These are phyloP conservation scores for Poeciliopsis infans DNA, from an alignment of 2,797 vertebrate genomes.

Conservation along the genomic window DNA sequence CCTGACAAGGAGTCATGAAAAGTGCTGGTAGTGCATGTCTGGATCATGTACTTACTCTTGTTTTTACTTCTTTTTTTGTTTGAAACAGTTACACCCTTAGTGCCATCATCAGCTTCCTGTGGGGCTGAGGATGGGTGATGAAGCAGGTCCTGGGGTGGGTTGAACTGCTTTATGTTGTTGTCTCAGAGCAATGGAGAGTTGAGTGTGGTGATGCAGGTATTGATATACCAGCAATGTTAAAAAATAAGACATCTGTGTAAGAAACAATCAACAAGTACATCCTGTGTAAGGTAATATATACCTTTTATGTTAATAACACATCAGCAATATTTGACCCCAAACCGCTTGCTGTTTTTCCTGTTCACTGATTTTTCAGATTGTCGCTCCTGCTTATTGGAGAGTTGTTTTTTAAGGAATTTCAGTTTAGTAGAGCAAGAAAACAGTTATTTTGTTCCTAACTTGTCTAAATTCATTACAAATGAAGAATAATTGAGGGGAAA, in stretches of 20 bases:
- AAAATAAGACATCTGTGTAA: conserved; percentile 2
- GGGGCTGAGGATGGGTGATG: conserved; percentile 13
- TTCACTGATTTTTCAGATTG: not conserved
- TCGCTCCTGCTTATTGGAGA: not conserved
- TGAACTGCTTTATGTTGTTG: not conserved
- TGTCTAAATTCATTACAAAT: not conserved
- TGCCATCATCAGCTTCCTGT: conserved; percentile 1
- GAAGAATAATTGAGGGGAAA: not conserved
- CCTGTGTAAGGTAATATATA: not conserved
- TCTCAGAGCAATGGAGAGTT: not conserved
- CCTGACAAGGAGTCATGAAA: not conserved
- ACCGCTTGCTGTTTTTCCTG: not conserved
- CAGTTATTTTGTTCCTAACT: not conserved
- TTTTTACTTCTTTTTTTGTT: not conserved
- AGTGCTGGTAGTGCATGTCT: not conserved
- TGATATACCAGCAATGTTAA: conserved; percentile 19
- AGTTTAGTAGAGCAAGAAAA: not conserved
- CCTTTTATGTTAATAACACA: not conserved
- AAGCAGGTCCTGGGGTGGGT: conserved; percentile 26
- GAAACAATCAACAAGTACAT: not conserved
- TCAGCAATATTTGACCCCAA: not conserved
- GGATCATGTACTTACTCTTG: not conserved
- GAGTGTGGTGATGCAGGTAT: not conserved
- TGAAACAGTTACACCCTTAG: not conserved
- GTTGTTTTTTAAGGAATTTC: not conserved